Base-by-base conservation (phyloP, 2,113 vertebrate species). In the Myiozetetes cayanensis region DNA sequence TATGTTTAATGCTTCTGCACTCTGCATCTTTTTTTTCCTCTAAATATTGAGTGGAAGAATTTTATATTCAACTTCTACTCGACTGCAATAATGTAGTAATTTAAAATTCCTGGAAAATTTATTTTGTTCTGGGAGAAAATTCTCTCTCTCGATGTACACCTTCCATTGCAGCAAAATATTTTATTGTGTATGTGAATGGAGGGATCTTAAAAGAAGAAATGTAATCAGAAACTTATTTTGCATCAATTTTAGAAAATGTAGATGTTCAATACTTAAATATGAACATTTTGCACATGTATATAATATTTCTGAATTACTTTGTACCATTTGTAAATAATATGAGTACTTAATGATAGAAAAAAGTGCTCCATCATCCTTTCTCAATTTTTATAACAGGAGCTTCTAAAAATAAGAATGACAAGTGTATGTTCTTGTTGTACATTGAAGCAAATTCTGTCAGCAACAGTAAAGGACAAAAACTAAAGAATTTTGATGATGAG, bases 351-450 rank as follows among this genome's bases (percentile, higher is more conserved):
- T 19, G 30, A 95, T 47, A 62, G n/a, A 56, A 91, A 58, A 44
- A 91, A 86, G 8, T 41, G 72, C 18, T 50, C 37, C 10, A 95
- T 81, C 44, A 30, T 70, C 16, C 46, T 82, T 73, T 96, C 81
- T 85, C 67, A 16, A 47, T 88, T 95, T 91, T 83, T 61, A 94
- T 53, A 96, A 84, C 92, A 99, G 99, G 99, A 47, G 84, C 43
- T 85, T 98, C 98, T 87, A 98, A 97, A 96, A 98, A 98, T 89
- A 99, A 99, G 92, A 99, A 98, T 89, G 99, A 99, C 94, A 99
- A 99, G 94, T 99, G 99, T 82, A 98, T 99, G 98, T 99, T 99
- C 96, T 98, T 99, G 84, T 85, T 99, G 93, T 99, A 99, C 95
- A 98, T 99, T 37, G 98, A 99, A 77, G 99, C 98, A 73, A 99